phyloP scores from a whole-genome alignment of 2,797 vertebrate genomes.

The Australoheros facetus region DNA sequence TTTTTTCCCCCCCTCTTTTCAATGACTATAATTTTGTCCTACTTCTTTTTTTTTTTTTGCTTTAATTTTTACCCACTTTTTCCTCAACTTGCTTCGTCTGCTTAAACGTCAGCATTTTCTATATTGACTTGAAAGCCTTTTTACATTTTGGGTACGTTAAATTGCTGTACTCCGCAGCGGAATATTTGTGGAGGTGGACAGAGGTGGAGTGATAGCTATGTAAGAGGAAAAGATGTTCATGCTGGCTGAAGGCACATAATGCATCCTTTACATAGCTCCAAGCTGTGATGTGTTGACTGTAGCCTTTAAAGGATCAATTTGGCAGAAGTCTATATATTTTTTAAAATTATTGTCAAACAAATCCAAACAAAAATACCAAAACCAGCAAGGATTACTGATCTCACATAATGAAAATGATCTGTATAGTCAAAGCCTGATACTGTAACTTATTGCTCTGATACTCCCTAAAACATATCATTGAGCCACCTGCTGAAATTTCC shows the following conservation, averaged over 20 bases:
- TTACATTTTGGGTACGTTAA: background rate
- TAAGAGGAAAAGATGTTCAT: background rate
- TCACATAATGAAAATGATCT: background rate
- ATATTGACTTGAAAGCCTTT: background rate
- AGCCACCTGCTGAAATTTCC: background rate
- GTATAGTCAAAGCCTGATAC: background rate
- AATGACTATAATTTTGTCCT: slow-evolving; percentile 27
- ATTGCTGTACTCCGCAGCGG: background rate
- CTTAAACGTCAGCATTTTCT: background rate
- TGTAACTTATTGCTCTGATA: background rate
- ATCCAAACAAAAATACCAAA: background rate
- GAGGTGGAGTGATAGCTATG: background rate
- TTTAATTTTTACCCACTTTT: background rate
- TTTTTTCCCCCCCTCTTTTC: background rate
- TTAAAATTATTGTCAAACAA: background rate
- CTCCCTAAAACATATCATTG: background rate
- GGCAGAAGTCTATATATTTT: background rate
- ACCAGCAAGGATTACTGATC: background rate
- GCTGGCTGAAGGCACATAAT: slow-evolving; percentile 26
- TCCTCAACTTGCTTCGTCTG: background rate
- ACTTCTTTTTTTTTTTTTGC: background rate
- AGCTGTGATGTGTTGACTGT: background rate
- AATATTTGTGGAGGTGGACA: background rate
- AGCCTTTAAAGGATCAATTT: background rate
- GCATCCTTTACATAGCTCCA: slow-evolving; percentile 13